phyloP scores from a whole-genome alignment of 2,888 invertebrate species.

The Gisinianus flammeolus region DNA sequence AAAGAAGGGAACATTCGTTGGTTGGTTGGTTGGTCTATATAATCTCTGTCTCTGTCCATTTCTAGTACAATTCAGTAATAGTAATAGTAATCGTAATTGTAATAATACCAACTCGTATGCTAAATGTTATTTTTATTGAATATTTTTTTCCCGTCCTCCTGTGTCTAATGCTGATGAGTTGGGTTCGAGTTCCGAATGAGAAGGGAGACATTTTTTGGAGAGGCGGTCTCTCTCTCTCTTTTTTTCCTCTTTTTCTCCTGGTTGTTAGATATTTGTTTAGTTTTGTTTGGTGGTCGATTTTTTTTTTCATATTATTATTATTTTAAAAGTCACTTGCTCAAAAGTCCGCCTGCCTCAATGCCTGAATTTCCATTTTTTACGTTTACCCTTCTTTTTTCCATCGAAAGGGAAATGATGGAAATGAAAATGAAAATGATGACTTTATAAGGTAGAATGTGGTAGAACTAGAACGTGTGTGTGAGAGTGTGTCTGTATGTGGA shows the following conservation, averaged over 20 bases:
- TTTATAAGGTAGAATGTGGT: constrained; percentile 35
- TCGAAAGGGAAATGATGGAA: not conserved
- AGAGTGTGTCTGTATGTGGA: too few relatives aligned
- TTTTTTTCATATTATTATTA: too few relatives aligned
- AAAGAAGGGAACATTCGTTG: not conserved
- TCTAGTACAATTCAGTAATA: too few relatives aligned
- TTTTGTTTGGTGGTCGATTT: constrained; percentile 32
- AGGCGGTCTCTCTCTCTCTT: constrained; percentile 1
- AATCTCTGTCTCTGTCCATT: not conserved
- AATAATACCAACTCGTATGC: not conserved
- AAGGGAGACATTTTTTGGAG: not conserved
- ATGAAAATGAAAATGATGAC: constrained; percentile 31
- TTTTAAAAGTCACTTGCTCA: constrained; percentile 25
- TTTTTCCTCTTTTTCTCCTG: not conserved
- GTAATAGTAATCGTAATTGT: too few relatives aligned
- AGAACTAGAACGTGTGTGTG: constrained; percentile 23
- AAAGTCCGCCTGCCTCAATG: not conserved
- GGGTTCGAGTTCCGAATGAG: not conserved
- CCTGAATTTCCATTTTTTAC: not conserved
- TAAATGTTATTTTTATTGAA: not conserved
- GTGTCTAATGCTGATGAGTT: not conserved
- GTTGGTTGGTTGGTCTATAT: not conserved
- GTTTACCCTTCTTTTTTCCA: not conserved
- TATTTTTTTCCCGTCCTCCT: not conserved
- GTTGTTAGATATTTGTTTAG: not conserved